These are phyloP conservation scores for Idaea biselata DNA, from an alignment of 2,888 invertebrate genomes.

Conservation along the genomic window DNA sequence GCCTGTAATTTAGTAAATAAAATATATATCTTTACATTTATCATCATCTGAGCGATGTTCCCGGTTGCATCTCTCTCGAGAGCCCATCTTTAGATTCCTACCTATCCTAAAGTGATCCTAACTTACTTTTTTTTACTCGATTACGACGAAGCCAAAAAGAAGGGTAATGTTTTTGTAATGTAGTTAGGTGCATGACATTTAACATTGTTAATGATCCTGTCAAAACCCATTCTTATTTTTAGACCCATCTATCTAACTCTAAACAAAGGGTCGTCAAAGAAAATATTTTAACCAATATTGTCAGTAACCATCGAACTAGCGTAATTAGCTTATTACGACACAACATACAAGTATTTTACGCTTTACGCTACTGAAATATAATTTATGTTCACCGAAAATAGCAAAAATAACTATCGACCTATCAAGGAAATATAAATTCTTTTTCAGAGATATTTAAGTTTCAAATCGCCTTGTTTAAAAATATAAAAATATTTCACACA, in stretches of 20 bases:
- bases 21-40: no score
- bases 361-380: conserved; percentile 55
- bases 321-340: conserved; percentile 59
- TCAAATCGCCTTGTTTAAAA: not conserved
- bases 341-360: conserved; percentile 56
- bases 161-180: no score
- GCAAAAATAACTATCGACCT: conserved; percentile 12
- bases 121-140: no score
- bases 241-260: conserved; percentile 10
- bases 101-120: no score
- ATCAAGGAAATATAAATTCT: not conserved
- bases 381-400: conserved; percentile 64
- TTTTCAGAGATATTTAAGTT: not conserved
- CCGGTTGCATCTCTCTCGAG: no score
- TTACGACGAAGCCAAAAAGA: no score
- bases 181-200: not conserved
- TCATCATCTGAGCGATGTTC: no score
- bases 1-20: no score
- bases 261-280: conserved; percentile 28
- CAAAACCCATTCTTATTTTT: conserved; percentile 5
- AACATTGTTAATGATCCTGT: not conserved
- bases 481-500: not conserved
- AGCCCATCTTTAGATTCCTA: no score
- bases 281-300: conserved; percentile 25
- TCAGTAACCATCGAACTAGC: conserved; percentile 21